A percentile compares a stretch with the other conserved stretches of the same genome.
Evolutionary conservation across 2,888 invertebrate genomes (phyloP).

Genomic region (Drosophila neoperkinsi): DNA sequence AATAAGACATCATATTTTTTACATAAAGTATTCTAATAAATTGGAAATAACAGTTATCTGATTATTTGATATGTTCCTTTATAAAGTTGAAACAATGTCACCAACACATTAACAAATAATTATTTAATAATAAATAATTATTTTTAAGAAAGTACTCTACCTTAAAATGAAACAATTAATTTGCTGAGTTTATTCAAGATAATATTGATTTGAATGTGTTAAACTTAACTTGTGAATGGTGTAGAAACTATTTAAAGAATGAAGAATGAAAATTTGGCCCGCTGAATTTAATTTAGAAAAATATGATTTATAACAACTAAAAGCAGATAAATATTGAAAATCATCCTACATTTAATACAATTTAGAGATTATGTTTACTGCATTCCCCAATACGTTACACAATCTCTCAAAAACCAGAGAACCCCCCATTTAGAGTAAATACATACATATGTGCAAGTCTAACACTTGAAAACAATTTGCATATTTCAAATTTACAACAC

Average conservation of each 20-base stretch:
- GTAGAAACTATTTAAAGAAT: background rate
- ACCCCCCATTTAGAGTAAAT: background rate
- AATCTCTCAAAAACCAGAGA: background rate
- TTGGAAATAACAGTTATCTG: background rate
- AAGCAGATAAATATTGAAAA: background rate
- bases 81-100: background rate
- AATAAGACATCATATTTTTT: background rate
- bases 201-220: background rate
- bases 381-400: background rate
- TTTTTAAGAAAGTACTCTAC: background rate
- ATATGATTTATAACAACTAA: background rate
- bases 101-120: background rate
- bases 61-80: background rate
- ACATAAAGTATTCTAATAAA: background rate
- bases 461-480: slow-evolving; percentile 12
- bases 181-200: background rate
- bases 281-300: background rate
- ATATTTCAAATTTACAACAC: slow-evolving; percentile 1
- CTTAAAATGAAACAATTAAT: background rate
- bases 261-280: background rate
- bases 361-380: background rate
- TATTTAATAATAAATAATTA: background rate
- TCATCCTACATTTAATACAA: background rate
- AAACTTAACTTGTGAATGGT: background rate
- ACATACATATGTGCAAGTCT: background rate